phyloP scores from a whole-genome alignment of 2,797 vertebrate species.

The Enteromius paludinosus region DNA sequence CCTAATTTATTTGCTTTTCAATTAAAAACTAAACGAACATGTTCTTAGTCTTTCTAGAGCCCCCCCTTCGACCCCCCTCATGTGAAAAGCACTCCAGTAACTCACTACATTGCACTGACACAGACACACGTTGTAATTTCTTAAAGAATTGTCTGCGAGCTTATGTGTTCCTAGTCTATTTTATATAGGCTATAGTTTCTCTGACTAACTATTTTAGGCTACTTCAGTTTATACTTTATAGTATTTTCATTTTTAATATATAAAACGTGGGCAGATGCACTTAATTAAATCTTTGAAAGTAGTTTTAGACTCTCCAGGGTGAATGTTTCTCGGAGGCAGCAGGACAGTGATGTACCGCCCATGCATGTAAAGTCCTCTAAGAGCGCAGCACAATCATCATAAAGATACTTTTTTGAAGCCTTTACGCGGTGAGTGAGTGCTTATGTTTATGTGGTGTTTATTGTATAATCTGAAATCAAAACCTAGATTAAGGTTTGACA shows the following conservation, averaged over 20 bases:
- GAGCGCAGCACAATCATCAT: constrained; percentile 10
- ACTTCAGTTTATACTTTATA: not conserved
- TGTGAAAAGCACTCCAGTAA: not conserved
- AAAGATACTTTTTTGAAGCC: constrained; percentile 10
- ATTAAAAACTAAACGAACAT: not conserved
- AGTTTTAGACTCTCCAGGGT: not conserved
- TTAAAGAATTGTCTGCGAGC: not conserved
- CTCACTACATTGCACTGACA: not conserved
- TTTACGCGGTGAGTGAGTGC: not conserved
- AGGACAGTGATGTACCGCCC: constrained; percentile 45
- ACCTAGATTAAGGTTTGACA: not conserved
- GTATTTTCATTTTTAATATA: not conserved
- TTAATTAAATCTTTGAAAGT: not conserved
- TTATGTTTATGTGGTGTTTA: not conserved
- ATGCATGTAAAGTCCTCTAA: constrained; percentile 30
- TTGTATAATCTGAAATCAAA: not conserved
- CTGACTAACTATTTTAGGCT: not conserved
- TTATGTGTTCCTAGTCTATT: no score
- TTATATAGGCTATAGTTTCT: not conserved
- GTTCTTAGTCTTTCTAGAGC: not conserved
- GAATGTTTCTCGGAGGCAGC: constrained; percentile 3
- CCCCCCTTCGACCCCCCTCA: not conserved
- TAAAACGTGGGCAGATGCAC: not conserved
- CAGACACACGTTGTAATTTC: not conserved
- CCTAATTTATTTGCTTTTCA: not conserved